Conservation (phyloP, 2,113 vertebrate species). For the Blennius ocellaris region DNA sequence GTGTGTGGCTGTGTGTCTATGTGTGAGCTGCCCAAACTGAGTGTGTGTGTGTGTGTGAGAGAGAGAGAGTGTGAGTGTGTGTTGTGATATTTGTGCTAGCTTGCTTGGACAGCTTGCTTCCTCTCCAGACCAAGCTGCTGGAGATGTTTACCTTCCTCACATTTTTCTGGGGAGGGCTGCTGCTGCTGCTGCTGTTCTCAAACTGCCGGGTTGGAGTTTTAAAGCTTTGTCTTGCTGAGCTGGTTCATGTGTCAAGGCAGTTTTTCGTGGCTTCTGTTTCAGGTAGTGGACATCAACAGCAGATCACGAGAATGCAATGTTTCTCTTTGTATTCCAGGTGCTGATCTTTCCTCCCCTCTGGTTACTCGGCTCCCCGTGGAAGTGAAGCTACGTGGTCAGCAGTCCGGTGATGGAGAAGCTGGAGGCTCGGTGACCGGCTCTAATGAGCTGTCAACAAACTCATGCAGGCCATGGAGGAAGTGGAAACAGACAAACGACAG, state of each 20-base stretch:
- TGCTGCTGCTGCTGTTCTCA: slow-evolving; percentile 19
- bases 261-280: too few relatives aligned
- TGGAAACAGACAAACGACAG: slow-evolving; percentile 49
- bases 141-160: slow-evolving; percentile 70
- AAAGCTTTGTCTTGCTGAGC: background rate
- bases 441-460: slow-evolving; percentile 32
- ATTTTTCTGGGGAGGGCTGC: slow-evolving; percentile 34
- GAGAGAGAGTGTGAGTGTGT: slow-evolving; percentile 22
- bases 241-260: background rate
- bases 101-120: slow-evolving; percentile 70
- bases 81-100: slow-evolving; percentile 61
- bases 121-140: slow-evolving; percentile 60
- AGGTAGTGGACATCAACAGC: background rate
- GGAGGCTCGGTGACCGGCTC: slow-evolving; percentile 36
- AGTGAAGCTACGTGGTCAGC: slow-evolving; percentile 19
- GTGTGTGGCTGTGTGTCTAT: background rate
- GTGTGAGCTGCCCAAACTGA: background rate
- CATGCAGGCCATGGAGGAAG: slow-evolving; percentile 63
- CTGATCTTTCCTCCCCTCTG: background rate
- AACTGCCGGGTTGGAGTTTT: background rate
- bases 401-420: slow-evolving; percentile 61
- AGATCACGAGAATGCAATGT: background rate
- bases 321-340: slow-evolving; percentile 9
- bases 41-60: slow-evolving; percentile 34
- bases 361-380: slow-evolving; percentile 19